These are phyloP conservation scores for Cliona cf. orientalis DNA, from an alignment of 37 sponge, comb jelly and placozoan genomes.

Conservation along the genomic window DNA sequence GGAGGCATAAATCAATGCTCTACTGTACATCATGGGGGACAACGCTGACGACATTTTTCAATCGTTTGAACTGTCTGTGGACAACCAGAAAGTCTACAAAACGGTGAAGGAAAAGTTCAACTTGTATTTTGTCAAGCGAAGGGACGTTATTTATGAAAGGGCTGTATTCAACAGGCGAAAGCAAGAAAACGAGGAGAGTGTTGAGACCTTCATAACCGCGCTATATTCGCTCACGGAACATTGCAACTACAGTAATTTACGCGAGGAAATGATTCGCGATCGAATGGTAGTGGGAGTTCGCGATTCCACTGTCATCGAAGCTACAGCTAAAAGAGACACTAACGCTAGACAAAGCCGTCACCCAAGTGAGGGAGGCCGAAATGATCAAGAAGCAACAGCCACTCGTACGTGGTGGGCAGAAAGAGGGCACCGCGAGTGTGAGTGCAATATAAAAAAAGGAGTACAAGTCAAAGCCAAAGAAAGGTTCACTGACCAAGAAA, in stretches of 20 bases:
- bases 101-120: slow-evolving; percentile 35
- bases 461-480: not conserved
- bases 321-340: slow-evolving; percentile 23
- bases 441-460: not conserved
- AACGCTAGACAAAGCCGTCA: slow-evolving; percentile 28
- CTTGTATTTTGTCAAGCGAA: slow-evolving; percentile 14
- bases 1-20: slow-evolving; percentile 32
- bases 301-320: slow-evolving; percentile 40
- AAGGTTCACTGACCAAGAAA: not conserved
- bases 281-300: slow-evolving; percentile 43
- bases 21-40: slow-evolving; percentile 46
- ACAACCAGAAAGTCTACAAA: slow-evolving; percentile 22
- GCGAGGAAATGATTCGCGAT: slow-evolving; percentile 57
- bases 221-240: slow-evolving; percentile 34
- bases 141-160: slow-evolving; percentile 45
- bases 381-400: slow-evolving; percentile 36
- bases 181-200: slow-evolving; percentile 43
- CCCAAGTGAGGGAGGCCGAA: slow-evolving; percentile 23
- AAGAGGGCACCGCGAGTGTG: not conserved
- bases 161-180: slow-evolving; percentile 41
- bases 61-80: slow-evolving; percentile 18
- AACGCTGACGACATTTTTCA: slow-evolving; percentile 44
- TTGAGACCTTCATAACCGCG: slow-evolving; percentile 44
- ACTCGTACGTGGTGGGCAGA: not conserved
- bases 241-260: slow-evolving; percentile 32